A percentile compares a stretch with the other conserved stretches of the same genome.
Evolutionary conservation across 2,888 invertebrate species (phyloP).

Genomic region (Beris chalybata): DNA sequence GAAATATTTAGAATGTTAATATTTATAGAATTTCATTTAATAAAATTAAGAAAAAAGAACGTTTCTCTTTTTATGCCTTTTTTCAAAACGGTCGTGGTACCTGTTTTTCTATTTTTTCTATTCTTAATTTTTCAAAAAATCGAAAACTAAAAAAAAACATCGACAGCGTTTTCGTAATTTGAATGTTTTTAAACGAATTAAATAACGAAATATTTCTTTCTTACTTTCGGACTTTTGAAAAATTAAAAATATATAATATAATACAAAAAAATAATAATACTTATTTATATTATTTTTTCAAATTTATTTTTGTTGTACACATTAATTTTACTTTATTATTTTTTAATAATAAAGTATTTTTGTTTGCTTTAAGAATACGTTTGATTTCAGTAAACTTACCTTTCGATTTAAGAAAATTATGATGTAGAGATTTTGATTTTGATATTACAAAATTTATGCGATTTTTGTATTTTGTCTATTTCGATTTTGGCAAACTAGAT

Average conservation of each 20-base stretch:
- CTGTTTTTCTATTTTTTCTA: slow-evolving; percentile 38
- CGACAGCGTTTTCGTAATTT: too few species aligned
- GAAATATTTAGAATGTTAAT: too few species aligned
- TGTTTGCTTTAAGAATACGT: too few species aligned
- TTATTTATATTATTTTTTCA: background rate
- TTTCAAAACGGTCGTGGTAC: slow-evolving; percentile 43
- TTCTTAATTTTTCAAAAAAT: slow-evolving; percentile 37
- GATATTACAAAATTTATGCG: too few species aligned
- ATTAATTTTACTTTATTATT: too few species aligned
- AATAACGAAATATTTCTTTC: background rate
- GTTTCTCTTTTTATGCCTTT: slow-evolving; percentile 31
- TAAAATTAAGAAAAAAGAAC: slow-evolving; percentile 16
- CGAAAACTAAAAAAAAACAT: slow-evolving; percentile 38
- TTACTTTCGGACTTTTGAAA: background rate
- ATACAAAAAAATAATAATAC: slow-evolving; percentile 14
- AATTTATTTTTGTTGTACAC: too few species aligned
- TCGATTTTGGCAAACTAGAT: too few species aligned
- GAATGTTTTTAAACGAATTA: slow-evolving; percentile 25
- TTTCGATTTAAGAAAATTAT: too few species aligned
- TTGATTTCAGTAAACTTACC: too few species aligned
- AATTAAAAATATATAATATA: slow-evolving; percentile 23
- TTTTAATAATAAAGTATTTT: too few species aligned
- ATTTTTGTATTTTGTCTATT: too few species aligned
- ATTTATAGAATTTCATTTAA: slow-evolving; percentile 28
- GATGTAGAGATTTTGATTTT: too few species aligned